phyloP scores from a whole-genome alignment of 2,797 vertebrate genomes.

The Lacerta bilineata region DNA sequence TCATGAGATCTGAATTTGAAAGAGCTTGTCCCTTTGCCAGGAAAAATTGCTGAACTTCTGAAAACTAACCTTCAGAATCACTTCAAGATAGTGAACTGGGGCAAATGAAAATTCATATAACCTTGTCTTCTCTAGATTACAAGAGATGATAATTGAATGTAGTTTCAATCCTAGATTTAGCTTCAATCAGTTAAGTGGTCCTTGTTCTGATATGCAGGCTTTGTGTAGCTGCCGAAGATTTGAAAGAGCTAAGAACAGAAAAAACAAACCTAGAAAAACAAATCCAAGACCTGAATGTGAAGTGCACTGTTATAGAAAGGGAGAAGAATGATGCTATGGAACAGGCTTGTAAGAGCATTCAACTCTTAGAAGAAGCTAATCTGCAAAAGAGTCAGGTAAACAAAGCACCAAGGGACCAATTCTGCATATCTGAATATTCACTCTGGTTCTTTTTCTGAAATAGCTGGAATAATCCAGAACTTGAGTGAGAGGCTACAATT shows the following conservation, averaged over 20 bases:
- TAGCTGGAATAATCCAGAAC: neutral
- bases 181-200: neutral
- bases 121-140: neutral
- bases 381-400: conserved; percentile 92
- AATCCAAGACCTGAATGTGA: conserved; percentile 86
- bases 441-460: conserved; percentile 1
- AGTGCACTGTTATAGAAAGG: conserved; percentile 81
- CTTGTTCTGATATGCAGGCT: conserved; percentile 79
- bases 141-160: neutral
- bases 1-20: neutral
- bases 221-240: conserved; percentile 82
- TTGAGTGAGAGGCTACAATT: no score
- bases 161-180: neutral
- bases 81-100: neutral
- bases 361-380: conserved; percentile 91
- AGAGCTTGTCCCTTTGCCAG: neutral
- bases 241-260: conserved; percentile 84
- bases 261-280: conserved; percentile 86
- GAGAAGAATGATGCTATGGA: conserved; percentile 87
- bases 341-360: conserved; percentile 87
- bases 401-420: neutral
- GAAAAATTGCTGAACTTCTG: neutral
- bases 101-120: neutral
- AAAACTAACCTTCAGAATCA: neutral
- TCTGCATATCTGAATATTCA: conserved; percentile 21